Conservation (phyloP, 2,113 vertebrate genomes). For the Aramus guarauna region DNA sequence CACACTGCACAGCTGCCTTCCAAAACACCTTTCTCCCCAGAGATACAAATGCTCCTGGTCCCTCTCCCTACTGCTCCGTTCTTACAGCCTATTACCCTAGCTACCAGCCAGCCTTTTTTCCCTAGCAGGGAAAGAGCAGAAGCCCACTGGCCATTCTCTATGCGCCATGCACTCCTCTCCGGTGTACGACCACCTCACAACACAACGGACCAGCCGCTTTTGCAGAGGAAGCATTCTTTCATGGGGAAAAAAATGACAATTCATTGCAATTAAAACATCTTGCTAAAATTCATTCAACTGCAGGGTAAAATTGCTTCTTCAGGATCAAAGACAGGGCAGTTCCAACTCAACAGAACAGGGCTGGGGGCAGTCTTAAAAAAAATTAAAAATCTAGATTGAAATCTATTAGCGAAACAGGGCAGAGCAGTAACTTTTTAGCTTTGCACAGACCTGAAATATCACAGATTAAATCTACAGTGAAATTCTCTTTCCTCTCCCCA, state of each 20-base stretch:
- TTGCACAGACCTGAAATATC: neutral
- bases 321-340: neutral
- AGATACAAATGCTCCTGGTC: neutral
- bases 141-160: neutral
- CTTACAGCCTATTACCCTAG: neutral
- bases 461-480: neutral
- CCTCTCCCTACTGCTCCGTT: neutral
- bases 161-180: neutral
- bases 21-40: neutral
- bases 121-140: neutral
- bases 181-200: rapidly evolving
- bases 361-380: neutral
- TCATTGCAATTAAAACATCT: neutral
- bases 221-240: neutral
- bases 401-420: neutral
- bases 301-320: neutral
- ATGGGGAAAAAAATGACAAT: rapidly evolving
- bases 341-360: neutral
- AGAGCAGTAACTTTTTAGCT: neutral
- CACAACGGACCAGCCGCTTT: neutral
- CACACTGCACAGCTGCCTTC: neutral
- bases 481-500: neutral
- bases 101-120: neutral
- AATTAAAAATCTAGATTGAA: neutral
- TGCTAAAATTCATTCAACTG: neutral